phyloP scores from a whole-genome alignment of 2,113 vertebrate species.

The Ochotona princeps region DNA sequence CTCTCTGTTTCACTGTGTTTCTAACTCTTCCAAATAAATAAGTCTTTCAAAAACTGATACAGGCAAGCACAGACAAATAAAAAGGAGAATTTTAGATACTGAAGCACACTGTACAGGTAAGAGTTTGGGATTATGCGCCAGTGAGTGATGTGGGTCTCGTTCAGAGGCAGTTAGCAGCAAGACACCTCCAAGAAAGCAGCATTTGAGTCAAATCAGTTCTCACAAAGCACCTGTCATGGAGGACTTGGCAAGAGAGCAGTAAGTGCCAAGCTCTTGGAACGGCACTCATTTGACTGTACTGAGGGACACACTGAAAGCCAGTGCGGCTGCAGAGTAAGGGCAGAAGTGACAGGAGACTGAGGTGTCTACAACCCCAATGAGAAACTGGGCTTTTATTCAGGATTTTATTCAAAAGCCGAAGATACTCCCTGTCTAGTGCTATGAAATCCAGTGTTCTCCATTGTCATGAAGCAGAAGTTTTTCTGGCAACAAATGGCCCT shows the following conservation, averaged over 20 bases:
- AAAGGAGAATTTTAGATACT: neutral
- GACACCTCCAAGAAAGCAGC: neutral
- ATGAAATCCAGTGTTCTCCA: neutral
- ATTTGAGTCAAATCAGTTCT: neutral
- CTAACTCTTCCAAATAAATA: too few relatives aligned
- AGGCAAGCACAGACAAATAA: neutral
- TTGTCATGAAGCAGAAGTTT: slow-evolving; percentile 39
- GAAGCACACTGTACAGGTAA: neutral
- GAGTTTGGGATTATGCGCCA: neutral
- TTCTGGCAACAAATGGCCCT: slow-evolving; percentile 54
- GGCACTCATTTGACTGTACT: neutral
- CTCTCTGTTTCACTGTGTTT: too few relatives aligned
- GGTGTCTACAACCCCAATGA: neutral
- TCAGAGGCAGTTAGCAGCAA: neutral
- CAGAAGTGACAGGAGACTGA: neutral
- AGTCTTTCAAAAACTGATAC: neutral
- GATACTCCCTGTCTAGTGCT: neutral
- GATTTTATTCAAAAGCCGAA: neutral
- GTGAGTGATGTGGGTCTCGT: neutral
- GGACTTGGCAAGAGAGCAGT: neutral
- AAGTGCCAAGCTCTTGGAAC: neutral
- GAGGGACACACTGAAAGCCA: neutral
- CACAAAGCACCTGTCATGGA: neutral
- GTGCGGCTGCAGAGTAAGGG: neutral
- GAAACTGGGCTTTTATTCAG: neutral